Evolutionary conservation across 2,113 vertebrate genomes (phyloP).

Genomic region (Syrmaticus mikado): DNA sequence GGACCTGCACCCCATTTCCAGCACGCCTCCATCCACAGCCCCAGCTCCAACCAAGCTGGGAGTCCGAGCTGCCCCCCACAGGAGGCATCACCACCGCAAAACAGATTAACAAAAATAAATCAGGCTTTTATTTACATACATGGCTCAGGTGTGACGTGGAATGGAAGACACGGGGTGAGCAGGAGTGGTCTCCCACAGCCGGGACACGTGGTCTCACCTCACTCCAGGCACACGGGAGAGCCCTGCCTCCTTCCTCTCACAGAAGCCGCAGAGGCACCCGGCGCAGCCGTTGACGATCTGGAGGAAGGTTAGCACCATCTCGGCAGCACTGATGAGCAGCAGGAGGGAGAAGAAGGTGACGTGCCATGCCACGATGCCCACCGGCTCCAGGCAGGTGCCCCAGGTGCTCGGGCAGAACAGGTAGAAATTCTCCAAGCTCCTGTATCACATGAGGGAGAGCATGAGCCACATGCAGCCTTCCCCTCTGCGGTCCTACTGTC

Average conservation of each 20-base stretch:
- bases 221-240: background rate
- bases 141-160: background rate
- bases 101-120: background rate
- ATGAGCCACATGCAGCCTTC: background rate
- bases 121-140: background rate
- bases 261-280: constrained; percentile 75
- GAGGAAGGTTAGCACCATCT: constrained; percentile 73
- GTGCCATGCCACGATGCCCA: constrained; percentile 71
- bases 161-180: background rate
- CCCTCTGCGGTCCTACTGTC: background rate
- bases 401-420: constrained; percentile 47
- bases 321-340: constrained; percentile 59
- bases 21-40: background rate
- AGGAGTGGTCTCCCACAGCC: background rate
- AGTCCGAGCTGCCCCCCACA: background rate
- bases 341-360: constrained; percentile 71
- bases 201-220: background rate
- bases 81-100: background rate
- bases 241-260: constrained; percentile 60
- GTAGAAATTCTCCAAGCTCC: background rate
- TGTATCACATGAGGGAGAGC: accelerated
- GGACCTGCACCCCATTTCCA: background rate
- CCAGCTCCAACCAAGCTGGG: background rate
- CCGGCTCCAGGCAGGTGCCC: constrained; percentile 79
- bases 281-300: constrained; percentile 77